These are phyloP conservation scores for Eleginops maclovinus DNA, from an alignment of 2,113 vertebrate species.

Conservation along the genomic window DNA sequence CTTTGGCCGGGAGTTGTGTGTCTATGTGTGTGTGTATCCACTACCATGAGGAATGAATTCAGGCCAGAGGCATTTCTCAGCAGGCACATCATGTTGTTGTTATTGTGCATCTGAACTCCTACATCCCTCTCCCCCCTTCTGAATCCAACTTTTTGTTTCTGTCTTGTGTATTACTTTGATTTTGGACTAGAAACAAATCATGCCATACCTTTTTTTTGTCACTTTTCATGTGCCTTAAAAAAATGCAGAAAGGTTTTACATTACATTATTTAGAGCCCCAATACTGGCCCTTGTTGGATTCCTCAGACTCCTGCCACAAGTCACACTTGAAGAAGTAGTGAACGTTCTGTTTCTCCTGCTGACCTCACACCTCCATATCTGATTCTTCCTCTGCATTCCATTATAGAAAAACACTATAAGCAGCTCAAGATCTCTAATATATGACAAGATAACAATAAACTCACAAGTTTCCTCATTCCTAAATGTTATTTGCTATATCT, in stretches of 20 bases:
- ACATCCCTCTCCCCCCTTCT: constrained; percentile 1
- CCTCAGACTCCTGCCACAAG: constrained; percentile 61
- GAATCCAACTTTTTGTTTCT: not conserved
- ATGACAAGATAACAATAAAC: not conserved
- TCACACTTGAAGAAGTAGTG: constrained; percentile 43
- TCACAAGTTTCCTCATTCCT: not conserved
- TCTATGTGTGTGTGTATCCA: constrained; percentile 24
- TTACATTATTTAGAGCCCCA: not conserved
- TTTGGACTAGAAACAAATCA: not conserved
- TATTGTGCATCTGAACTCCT: constrained; percentile 40
- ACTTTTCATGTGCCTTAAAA: not conserved
- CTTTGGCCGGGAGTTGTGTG: constrained; percentile 39
- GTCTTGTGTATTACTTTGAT: not conserved
- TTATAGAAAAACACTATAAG: not conserved
- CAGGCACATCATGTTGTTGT: constrained; percentile 54
- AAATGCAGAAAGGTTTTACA: not conserved
- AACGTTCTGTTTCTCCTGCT: constrained; percentile 17
- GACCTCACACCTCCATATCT: constrained; percentile 12
- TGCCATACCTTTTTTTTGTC: not conserved
- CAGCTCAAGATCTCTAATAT: not conserved
- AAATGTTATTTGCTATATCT: not conserved
- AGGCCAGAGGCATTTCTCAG: constrained; percentile 70
- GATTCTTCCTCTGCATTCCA: not conserved
- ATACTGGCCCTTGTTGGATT: constrained; percentile 41
- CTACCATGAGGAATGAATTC: constrained; percentile 70